These are phyloP conservation scores for Harpegnathos saltator DNA, from an alignment of 1,140 invertebrate species.

Conservation along the genomic window DNA sequence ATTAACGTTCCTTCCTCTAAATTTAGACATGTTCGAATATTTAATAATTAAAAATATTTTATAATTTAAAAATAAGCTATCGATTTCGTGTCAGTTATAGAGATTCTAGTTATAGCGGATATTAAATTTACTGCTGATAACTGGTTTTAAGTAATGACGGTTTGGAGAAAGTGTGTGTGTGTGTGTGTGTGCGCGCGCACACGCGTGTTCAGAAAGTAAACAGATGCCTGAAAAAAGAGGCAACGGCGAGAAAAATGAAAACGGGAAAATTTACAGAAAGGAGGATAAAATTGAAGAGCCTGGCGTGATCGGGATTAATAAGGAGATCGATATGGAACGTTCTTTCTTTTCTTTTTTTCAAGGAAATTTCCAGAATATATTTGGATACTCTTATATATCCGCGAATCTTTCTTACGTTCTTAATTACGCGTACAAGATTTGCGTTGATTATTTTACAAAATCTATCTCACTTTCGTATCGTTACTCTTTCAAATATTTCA, in stretches of 20 bases:
- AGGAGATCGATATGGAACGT: constrained; percentile 24
- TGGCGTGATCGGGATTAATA: constrained; percentile 54
- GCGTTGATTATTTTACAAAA: neutral
- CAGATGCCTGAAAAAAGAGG: constrained; percentile 13
- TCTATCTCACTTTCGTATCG: neutral
- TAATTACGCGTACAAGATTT: neutral
- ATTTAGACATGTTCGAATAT: neutral
- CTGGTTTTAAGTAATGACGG: constrained; percentile 44
- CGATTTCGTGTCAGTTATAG: constrained; percentile 27
- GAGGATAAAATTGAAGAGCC: constrained; percentile 49
- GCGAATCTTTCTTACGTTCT: neutral
- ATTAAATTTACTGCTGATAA: constrained; percentile 25
- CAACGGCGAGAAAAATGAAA: constrained; percentile 44
- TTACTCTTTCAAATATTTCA: neutral
- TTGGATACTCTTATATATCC: constrained; percentile 18
- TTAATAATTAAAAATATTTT: too few relatives aligned
- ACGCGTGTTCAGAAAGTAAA: constrained; percentile 60
- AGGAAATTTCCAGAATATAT: neutral
- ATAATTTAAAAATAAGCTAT: constrained; percentile 1
- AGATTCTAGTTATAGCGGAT: constrained; percentile 27
- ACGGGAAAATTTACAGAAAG: constrained; percentile 45
- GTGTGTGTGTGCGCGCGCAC: neutral
- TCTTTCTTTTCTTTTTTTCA: neutral
- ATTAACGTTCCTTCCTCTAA: neutral
- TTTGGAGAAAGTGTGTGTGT: constrained; percentile 5